Evolutionary conservation across 2,797 vertebrate species (phyloP).

Genomic region (Gallinago nigripennis): DNA sequence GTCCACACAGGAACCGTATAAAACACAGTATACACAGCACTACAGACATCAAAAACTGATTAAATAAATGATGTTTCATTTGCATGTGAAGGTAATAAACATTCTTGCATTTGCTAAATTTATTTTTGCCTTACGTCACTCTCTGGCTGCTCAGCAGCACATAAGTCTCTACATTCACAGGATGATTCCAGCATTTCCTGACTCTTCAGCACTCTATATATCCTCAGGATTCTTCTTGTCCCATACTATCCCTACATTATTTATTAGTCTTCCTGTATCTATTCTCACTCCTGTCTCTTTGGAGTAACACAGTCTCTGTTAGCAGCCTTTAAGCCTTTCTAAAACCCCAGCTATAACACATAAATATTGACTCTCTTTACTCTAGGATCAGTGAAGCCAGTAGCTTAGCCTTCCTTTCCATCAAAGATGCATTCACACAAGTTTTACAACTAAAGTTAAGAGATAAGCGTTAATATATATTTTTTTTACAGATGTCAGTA

Average conservation of each 20-base stretch:
- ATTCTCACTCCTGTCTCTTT: neutral
- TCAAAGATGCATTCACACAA: neutral
- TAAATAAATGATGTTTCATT: conserved; percentile 59
- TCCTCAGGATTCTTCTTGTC: neutral
- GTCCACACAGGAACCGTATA: conserved; percentile 37
- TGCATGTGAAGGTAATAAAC: conserved; percentile 48
- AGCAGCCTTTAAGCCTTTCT: neutral
- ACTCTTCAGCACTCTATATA: neutral
- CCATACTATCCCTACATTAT: neutral
- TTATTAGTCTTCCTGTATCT: neutral
- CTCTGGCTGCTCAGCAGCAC: neutral
- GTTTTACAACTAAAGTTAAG: neutral
- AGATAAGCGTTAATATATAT: neutral
- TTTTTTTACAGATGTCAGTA: neutral
- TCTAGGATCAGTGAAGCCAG: neutral
- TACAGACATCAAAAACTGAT: conserved; percentile 50
- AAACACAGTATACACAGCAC: neutral
- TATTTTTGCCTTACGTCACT: neutral
- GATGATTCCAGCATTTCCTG: neutral
- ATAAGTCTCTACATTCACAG: neutral
- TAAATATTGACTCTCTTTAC: neutral
- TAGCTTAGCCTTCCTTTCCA: neutral
- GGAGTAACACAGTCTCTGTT: neutral
- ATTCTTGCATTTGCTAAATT: conserved; percentile 21
- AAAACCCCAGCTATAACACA: neutral